Conservation (phyloP, 2,113 vertebrate genomes). For the Rostratula benghalensis region DNA sequence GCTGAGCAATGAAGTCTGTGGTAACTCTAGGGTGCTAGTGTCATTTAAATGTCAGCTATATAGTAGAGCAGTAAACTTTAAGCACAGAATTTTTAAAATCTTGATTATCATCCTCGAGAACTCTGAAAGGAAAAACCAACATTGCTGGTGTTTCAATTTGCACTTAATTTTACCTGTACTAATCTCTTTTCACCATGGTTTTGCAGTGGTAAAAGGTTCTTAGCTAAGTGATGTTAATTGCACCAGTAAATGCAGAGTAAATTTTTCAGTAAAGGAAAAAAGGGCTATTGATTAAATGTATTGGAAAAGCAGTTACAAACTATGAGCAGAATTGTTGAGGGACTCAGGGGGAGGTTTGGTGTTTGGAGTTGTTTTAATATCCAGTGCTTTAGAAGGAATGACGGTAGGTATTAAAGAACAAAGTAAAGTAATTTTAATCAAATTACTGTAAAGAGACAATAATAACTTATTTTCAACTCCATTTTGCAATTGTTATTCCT, state of each 20-base stretch:
- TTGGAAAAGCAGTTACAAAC: background rate
- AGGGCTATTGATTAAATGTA: background rate
- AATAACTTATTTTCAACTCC: background rate
- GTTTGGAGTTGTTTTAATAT: background rate
- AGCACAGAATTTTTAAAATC: background rate
- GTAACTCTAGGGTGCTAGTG: background rate
- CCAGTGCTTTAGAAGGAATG: background rate
- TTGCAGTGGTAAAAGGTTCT: background rate
- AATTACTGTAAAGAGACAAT: background rate
- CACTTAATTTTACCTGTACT: background rate
- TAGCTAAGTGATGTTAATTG: background rate
- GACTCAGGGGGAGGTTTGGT: background rate
- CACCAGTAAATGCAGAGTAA: background rate
- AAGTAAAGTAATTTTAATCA: background rate
- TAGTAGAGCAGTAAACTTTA: background rate
- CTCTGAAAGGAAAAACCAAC: background rate
- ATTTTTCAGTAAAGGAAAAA: background rate
- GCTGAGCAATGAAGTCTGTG: background rate
- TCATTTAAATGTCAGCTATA: background rate
- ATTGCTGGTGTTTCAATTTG: background rate
- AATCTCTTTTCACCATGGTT: background rate
- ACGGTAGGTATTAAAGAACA: background rate
- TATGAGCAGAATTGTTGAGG: background rate
- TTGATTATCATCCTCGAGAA: background rate
- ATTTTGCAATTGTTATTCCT: background rate